Evolutionary conservation across 2,797 vertebrate species (phyloP).

Genomic region (Mormyrus proboscirostris): DNA sequence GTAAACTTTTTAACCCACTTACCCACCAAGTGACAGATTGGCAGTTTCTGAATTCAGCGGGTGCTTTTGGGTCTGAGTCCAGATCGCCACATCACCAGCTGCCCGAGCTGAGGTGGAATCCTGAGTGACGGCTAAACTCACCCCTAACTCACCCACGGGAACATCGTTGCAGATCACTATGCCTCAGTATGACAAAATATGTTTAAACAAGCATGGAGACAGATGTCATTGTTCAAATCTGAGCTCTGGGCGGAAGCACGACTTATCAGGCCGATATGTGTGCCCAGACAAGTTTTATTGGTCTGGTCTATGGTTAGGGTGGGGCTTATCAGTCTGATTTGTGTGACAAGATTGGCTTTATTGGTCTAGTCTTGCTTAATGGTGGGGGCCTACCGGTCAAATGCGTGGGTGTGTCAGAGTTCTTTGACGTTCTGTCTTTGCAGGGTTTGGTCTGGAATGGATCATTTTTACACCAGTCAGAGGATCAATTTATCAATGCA

Average conservation of each 20-base stretch:
- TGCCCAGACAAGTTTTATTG: not conserved
- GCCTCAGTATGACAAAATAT: not conserved
- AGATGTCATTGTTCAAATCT: not conserved
- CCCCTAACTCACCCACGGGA: not conserved
- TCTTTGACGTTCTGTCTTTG: not conserved
- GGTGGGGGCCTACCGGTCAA: not conserved
- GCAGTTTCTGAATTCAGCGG: not conserved
- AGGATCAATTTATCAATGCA: not conserved
- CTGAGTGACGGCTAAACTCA: not conserved
- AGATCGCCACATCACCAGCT: not conserved
- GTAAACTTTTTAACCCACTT: slow-evolving; percentile 11
- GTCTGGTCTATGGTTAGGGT: not conserved
- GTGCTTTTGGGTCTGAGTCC: not conserved
- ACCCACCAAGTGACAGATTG: not conserved
- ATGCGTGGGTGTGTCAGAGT: not conserved
- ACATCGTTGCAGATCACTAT: not conserved
- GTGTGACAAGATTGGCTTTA: not conserved
- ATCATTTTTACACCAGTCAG: not conserved
- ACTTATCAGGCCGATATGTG: not conserved
- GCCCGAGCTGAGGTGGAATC: not conserved
- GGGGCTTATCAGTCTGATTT: not conserved
- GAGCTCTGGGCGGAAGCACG: not conserved
- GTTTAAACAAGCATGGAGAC: not conserved
- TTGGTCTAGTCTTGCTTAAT: not conserved
- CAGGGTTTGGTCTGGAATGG: not conserved